phyloP scores from a whole-genome alignment of 2,797 vertebrate genomes.

The Phylloscopus collybita region DNA sequence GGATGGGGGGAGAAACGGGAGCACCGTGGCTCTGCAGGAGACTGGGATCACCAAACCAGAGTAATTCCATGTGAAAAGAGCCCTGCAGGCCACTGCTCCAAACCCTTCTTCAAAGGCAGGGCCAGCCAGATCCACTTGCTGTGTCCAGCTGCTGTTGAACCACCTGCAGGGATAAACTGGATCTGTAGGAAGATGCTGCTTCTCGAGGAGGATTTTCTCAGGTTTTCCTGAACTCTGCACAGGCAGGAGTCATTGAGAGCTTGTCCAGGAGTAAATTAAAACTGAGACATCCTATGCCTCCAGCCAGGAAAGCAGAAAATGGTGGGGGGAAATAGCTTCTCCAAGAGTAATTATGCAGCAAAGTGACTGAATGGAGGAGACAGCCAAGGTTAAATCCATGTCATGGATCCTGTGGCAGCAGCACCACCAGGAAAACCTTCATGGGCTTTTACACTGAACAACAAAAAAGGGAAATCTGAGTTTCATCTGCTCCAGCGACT shows the following conservation, averaged over 20 bases:
- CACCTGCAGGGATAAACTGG: background rate
- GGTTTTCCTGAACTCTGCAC: background rate
- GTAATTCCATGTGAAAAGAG: background rate
- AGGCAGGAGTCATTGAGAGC: background rate
- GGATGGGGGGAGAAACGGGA: background rate
- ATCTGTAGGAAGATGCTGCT: background rate
- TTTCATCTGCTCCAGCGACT: background rate
- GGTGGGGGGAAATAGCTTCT: background rate
- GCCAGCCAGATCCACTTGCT: background rate
- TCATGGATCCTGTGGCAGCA: background rate
- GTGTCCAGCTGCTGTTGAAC: background rate
- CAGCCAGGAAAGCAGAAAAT: background rate
- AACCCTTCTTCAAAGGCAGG: background rate
- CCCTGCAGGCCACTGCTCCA: background rate
- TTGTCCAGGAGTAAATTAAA: background rate
- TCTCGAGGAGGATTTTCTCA: background rate
- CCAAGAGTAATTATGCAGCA: background rate
- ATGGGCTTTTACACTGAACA: background rate
- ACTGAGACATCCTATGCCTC: background rate
- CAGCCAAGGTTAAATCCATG: background rate
- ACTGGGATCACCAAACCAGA: background rate
- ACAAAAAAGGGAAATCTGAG: background rate
- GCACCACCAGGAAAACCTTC: background rate
- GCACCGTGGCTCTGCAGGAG: background rate
- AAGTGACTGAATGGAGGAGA: background rate